These are phyloP conservation scores for Pao palembangensis DNA, from an alignment of 2,113 vertebrate genomes.

Conservation along the genomic window DNA sequence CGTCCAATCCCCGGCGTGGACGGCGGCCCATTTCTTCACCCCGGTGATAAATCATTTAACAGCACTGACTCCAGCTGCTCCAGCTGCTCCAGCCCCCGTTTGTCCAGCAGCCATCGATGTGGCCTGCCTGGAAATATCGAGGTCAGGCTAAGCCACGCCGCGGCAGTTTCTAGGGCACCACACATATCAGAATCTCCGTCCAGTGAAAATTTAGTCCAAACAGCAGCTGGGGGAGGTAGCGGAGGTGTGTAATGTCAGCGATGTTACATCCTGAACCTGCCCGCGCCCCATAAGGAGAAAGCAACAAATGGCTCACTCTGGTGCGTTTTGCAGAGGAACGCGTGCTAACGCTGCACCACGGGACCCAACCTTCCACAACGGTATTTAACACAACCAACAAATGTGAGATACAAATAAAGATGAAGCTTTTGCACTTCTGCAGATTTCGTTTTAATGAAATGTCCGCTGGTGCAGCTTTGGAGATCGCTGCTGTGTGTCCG, in stretches of 20 bases:
- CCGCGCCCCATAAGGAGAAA: background rate
- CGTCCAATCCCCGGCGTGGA: slow-evolving; percentile 36
- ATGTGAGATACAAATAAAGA: background rate
- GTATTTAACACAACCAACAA: slow-evolving; percentile 31
- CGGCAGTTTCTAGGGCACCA: slow-evolving; percentile 58
- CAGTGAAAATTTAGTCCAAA: slow-evolving; percentile 62
- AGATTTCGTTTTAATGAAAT: too few relatives aligned
- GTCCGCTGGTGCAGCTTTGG: too few relatives aligned
- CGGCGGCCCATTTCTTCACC: slow-evolving; percentile 25
- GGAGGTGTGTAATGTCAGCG: slow-evolving; percentile 17
- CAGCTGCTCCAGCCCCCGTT: slow-evolving; percentile 24
- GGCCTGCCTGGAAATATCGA: slow-evolving; percentile 68
- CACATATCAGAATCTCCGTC: slow-evolving; percentile 51
- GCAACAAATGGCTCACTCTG: slow-evolving; percentile 7
- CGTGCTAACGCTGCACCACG: slow-evolving; percentile 31
- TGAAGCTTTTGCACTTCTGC: too few relatives aligned
- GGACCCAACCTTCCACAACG: slow-evolving; percentile 17
- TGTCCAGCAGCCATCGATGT: slow-evolving; percentile 53
- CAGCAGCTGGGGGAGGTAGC: slow-evolving; percentile 45
- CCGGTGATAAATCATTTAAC: slow-evolving; percentile 49
- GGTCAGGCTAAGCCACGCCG: slow-evolving; percentile 56
- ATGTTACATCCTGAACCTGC: slow-evolving; percentile 27
- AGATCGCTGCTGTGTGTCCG: too few relatives aligned
- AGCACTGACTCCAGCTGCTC: slow-evolving; percentile 26
- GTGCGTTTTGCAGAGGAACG: slow-evolving; percentile 16